These are phyloP conservation scores for Liopterus haemorrhoidalis DNA, from an alignment of 2,888 invertebrate genomes.

Conservation along the genomic window DNA sequence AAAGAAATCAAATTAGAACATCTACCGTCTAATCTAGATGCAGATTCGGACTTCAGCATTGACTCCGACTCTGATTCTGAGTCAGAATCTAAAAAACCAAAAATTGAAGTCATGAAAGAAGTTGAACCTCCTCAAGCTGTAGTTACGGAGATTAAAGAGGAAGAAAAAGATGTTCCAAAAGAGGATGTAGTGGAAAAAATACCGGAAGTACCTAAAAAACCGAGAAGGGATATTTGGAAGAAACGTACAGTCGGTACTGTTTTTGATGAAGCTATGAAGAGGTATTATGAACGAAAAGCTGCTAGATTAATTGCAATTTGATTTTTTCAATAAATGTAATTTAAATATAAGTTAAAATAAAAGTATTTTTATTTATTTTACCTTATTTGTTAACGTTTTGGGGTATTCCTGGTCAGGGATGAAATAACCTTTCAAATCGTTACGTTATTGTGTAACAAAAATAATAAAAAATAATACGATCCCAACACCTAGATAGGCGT, in stretches of 20 bases:
- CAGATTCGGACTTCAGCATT: slow-evolving; percentile 67
- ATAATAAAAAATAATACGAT: too few species aligned
- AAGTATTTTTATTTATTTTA: too few species aligned
- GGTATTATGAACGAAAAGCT: slow-evolving; percentile 70
- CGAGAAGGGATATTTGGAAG: slow-evolving; percentile 70
- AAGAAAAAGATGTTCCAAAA: slow-evolving; percentile 26
- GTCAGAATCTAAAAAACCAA: slow-evolving; percentile 26
- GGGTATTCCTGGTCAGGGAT: too few species aligned
- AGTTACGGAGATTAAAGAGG: slow-evolving; percentile 26
- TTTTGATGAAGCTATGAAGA: slow-evolving; percentile 67
- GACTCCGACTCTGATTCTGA: slow-evolving; percentile 49
- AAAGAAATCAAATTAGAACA: slow-evolving; percentile 45
- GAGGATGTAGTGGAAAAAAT: slow-evolving; percentile 24
- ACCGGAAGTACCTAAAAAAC: slow-evolving; percentile 38
- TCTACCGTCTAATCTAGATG: slow-evolving; percentile 59
- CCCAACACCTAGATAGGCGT: too few species aligned
- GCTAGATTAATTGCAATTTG: too few species aligned
- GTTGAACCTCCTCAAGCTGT: slow-evolving; percentile 10
- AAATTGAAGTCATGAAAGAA: slow-evolving; percentile 25
- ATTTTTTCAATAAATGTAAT: neutral
- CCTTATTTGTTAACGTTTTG: too few species aligned
- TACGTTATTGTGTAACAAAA: too few species aligned
- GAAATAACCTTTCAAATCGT: too few species aligned
- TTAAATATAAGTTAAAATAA: slow-evolving; percentile 33
- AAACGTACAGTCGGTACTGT: slow-evolving; percentile 75